Evolutionary conservation across 37 sponge, comb jelly and placozoan genomes (phyloP).

Genomic region (Eunapius fragilis): DNA sequence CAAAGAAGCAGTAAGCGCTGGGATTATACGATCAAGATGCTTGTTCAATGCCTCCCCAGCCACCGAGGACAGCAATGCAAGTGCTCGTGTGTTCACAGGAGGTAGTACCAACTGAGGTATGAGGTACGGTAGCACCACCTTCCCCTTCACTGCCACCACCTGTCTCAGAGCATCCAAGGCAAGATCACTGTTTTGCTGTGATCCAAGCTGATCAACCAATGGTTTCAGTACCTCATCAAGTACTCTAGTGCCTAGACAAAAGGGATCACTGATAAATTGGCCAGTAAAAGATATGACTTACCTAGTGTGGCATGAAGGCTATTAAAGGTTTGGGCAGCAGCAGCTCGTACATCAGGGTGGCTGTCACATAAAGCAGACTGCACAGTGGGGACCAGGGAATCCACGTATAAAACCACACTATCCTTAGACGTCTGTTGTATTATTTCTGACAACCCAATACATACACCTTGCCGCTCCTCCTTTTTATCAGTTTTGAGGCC

Average conservation of each 20-base stretch:
- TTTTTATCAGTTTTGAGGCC: slow-evolving; percentile 57
- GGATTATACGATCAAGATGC: slow-evolving; percentile 75
- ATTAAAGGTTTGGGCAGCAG: slow-evolving; percentile 94
- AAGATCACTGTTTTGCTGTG: slow-evolving; percentile 58
- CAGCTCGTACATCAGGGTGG: slow-evolving; percentile 79
- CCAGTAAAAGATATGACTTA: slow-evolving; percentile 14
- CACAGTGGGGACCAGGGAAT: slow-evolving; percentile 84
- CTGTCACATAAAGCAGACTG: slow-evolving; percentile 80
- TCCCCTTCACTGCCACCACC: slow-evolving; percentile 93
- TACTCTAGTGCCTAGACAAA: slow-evolving; percentile 59
- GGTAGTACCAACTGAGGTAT: slow-evolving; percentile 85
- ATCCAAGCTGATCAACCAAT: slow-evolving; percentile 64
- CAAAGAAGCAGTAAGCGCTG: slow-evolving; percentile 69
- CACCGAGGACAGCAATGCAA: slow-evolving; percentile 91
- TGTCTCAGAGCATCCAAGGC: slow-evolving; percentile 92
- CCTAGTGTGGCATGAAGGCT: slow-evolving; percentile 89
- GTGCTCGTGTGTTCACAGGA: slow-evolving; percentile 87
- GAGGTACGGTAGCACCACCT: slow-evolving; percentile 88
- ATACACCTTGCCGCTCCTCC: slow-evolving; percentile 93
- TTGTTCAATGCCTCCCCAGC: slow-evolving; percentile 85
- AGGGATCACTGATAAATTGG: background rate
- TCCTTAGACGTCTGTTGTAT: slow-evolving; percentile 88
- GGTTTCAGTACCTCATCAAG: slow-evolving; percentile 89
- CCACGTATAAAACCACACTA: slow-evolving; percentile 69
- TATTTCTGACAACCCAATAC: slow-evolving; percentile 96